Base-by-base conservation (phyloP, 2,888 invertebrate species). In the Coleophora deauratella region DNA sequence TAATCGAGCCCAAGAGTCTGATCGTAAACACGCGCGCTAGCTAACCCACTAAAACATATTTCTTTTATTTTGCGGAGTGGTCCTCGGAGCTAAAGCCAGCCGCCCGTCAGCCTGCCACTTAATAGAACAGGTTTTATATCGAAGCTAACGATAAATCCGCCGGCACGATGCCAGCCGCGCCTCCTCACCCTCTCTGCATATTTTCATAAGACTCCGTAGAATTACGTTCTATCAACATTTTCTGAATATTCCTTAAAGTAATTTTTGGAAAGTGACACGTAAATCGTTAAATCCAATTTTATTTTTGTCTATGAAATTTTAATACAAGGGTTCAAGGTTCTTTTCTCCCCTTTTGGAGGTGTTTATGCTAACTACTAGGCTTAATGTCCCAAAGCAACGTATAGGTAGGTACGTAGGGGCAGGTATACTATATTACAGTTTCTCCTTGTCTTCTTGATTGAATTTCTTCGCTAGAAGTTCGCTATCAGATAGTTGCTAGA, bases 11-110 rank as follows among this genome's bases (percentile, higher is more conserved):
- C 50, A 66, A 73, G 75, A 77, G 77, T 78, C 70, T 70, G 75
- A 77, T 77, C 79, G 76, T 80, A 78, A 82, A 81, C 77, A 79
- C 70, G 72, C 77, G 80, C 65, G 78, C 78, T 85, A 84, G 78
- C 78, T 85, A 84, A 84, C 84, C 84, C 77, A 85, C 82, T 84
- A 84, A 85, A 84, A 82, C 76, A 80, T 80, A 84, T 82, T 82
- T 81, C 79, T 82, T 82, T 84, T 84, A 81, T 81, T 82, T 81
- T 80, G 80, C 75, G 56, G 57, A 63, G 70, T 63, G 62, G 59
- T 62, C 59, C 60, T 62, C 70, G 63, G 66, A 66, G 67, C 64
- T 66, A 59, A 59, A 61, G 62, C 57, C 64, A 50, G 51, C 58
- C 50, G 21, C 50, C 46, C 47, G 51, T 57, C 59, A 55, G 62